phyloP scores from a whole-genome alignment of 2,888 invertebrate genomes.

The Cryptus viduatorius region DNA sequence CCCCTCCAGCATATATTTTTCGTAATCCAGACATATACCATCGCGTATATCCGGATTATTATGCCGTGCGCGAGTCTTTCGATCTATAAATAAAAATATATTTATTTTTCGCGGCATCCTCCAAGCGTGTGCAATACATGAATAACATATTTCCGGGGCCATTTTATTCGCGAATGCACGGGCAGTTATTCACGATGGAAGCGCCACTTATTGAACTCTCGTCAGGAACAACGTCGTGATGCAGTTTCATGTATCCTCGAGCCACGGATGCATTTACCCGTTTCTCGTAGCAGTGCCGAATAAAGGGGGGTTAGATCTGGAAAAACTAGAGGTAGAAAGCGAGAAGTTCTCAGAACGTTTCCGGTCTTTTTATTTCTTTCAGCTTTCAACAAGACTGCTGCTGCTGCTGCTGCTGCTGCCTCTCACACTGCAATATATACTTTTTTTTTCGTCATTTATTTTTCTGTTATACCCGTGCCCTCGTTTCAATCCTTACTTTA shows the following conservation, averaged over 20 bases:
- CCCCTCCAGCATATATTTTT: constrained; percentile 35
- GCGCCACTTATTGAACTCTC: neutral
- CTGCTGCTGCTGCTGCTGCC: constrained; percentile 37
- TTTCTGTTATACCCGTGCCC: constrained; percentile 7
- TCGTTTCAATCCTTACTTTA: constrained; percentile 11
- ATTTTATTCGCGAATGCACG: neutral
- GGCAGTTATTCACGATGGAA: neutral
- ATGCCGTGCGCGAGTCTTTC: constrained; percentile 17
- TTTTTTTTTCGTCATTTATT: constrained; percentile 42
- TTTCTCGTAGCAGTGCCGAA: neutral
- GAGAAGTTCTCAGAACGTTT: constrained; percentile 1
- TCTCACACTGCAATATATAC: constrained; percentile 39
- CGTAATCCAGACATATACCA: constrained; percentile 58
- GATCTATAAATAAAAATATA: constrained; percentile 23
- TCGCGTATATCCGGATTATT: constrained; percentile 40
- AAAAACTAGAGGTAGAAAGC: constrained; percentile 4
- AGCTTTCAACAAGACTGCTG: constrained; percentile 15
- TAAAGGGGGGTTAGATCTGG: neutral
- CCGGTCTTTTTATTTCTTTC: constrained; percentile 16
- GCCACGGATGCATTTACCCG: neutral
- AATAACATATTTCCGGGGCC: neutral
- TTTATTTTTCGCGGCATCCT: neutral
- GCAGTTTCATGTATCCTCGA: neutral
- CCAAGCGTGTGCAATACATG: neutral
- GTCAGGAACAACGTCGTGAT: neutral